Conservation (phyloP, 2,888 invertebrate species). For the Ceramica pisi region DNA sequence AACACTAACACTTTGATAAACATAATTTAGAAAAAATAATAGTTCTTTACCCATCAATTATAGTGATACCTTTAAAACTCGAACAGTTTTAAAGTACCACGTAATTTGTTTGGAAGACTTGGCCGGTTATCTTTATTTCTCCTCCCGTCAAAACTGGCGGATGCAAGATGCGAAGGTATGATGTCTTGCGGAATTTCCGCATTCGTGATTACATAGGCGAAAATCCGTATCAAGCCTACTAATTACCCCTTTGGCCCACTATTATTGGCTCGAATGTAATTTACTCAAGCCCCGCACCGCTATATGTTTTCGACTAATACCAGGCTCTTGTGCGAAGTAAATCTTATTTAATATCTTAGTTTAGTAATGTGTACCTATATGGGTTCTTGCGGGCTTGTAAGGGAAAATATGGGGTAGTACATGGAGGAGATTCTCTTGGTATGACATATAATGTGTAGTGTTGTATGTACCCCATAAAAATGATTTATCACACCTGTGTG, state of each 20-base stretch:
- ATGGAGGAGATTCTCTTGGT: conserved; percentile 7
- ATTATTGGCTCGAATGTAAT: conserved; percentile 75
- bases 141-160: not conserved
- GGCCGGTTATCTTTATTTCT: not conserved
- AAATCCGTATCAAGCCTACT: conserved; percentile 43
- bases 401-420: conserved; percentile 5
- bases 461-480: not conserved
- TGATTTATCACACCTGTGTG: not conserved
- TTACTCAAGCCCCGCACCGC: conserved; percentile 66
- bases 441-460: not conserved
- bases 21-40: no score
- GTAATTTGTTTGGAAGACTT: no score
- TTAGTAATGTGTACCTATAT: conserved; percentile 9
- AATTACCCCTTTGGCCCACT: conserved; percentile 68
- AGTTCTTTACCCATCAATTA: no score
- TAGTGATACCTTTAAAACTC: no score
- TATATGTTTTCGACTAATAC: conserved; percentile 58
- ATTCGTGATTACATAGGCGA: not conserved
- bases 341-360: conserved; percentile 63
- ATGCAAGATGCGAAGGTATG: not conserved
- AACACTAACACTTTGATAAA: no score
- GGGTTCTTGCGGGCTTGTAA: not conserved
- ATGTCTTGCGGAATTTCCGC: not conserved
- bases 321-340: conserved; percentile 37
- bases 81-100: no score